Percentiles rank a stretch among this genome's conserved stretches.
Evolutionary conservation across 2,888 invertebrate genomes (phyloP).

Genomic region (Lissonota sp.): DNA sequence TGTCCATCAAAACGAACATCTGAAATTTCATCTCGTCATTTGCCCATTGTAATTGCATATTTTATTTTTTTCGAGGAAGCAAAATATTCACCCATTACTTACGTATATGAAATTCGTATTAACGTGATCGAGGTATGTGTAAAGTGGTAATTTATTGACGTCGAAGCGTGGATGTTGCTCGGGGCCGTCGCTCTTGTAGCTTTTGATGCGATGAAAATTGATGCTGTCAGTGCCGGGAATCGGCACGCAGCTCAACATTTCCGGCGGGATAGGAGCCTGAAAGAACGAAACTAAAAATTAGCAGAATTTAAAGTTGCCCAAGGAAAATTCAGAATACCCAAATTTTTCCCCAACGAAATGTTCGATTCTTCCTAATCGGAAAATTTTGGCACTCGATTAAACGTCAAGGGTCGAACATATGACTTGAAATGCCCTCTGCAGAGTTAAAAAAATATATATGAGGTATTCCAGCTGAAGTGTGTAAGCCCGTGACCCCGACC

Average conservation of each 20-base stretch:
- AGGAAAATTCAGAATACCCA: not conserved
- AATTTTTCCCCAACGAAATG: conserved; percentile 24
- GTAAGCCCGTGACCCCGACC: no score
- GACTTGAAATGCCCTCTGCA: no score
- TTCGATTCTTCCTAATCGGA: not conserved
- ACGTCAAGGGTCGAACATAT: no score
- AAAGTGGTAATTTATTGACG: conserved; percentile 88
- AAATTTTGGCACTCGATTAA: conserved; percentile 4
- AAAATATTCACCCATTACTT: conserved; percentile 80
- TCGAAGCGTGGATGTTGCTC: conserved; percentile 86
- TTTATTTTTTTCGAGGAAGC: not conserved
- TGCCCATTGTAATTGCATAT: not conserved
- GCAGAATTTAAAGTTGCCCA: no score
- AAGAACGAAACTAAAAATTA: conserved; percentile 54
- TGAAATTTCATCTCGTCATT: conserved; percentile 80
- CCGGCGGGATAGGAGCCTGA: conserved; percentile 89
- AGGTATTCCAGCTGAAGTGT: no score
- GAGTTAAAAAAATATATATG: no score
- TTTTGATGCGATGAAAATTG: conserved; percentile 87
- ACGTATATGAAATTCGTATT: conserved; percentile 94
- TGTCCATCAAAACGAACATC: conserved; percentile 91
- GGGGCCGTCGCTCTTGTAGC: conserved; percentile 83
- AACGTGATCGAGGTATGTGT: conserved; percentile 91
- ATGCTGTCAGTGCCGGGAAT: conserved; percentile 91
- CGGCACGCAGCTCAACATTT: conserved; percentile 89